Conservation (phyloP, 2,797 vertebrate genomes). For the Graptemys geographica region DNA sequence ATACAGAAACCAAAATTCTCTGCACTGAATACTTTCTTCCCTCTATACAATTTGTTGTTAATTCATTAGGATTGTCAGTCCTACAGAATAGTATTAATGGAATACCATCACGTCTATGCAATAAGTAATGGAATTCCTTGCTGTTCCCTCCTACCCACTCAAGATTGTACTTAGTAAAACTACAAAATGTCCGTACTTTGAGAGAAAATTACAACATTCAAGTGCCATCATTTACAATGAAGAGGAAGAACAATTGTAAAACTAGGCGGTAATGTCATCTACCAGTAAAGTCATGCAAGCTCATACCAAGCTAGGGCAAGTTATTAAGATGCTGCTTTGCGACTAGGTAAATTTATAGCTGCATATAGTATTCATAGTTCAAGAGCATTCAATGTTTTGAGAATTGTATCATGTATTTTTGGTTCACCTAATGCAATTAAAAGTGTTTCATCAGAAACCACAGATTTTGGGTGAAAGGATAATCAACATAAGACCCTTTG, state of each 20-base stretch:
- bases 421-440: not conserved
- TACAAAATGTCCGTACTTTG: conserved; percentile 2
- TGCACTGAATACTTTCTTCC: not conserved
- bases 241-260: conserved; percentile 26
- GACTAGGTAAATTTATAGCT: not conserved
- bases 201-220: not conserved
- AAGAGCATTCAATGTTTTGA: conserved; percentile 15
- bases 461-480: not conserved
- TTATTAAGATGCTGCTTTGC: not conserved
- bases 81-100: not conserved
- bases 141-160: not conserved
- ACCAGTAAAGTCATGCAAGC: conserved; percentile 4
- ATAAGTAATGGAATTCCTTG: conserved; percentile 11
- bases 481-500: not conserved
- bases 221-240: conserved; percentile 30
- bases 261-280: not conserved
- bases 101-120: conserved; percentile 1
- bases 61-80: not conserved
- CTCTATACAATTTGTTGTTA: not conserved
- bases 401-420: conserved; percentile 9
- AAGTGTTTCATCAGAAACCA: not conserved
- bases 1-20: not conserved
- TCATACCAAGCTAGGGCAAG: not conserved
- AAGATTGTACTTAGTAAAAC: conserved; percentile 13
- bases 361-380: not conserved